Evolutionary conservation across 2,888 invertebrate genomes (phyloP).

Genomic region (Enchytraeus crypticus): DNA sequence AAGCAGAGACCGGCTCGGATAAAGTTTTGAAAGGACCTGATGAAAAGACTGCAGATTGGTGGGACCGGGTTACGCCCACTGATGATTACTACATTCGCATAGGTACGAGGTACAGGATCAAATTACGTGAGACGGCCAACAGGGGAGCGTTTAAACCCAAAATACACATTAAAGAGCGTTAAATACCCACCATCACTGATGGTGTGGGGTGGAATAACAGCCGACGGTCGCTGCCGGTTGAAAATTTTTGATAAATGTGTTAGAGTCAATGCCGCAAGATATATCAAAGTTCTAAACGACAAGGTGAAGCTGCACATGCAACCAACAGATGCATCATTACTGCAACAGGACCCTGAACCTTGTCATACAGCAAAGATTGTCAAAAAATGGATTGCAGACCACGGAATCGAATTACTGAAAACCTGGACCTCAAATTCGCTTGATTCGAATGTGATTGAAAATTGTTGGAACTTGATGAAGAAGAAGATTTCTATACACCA

Average conservation of each 20-base stretch:
- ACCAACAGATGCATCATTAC: neutral
- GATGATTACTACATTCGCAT: neutral
- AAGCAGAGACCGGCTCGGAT: neutral
- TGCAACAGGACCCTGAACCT: neutral
- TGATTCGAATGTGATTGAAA: neutral
- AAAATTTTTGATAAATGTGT: neutral
- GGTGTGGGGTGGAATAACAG: neutral
- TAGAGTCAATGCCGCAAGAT: neutral
- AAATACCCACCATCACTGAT: neutral
- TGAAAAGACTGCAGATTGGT: neutral
- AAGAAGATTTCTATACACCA: neutral
- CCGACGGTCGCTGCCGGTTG: neutral
- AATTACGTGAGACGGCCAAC: neutral
- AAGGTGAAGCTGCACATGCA: neutral
- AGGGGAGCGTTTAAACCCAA: neutral
- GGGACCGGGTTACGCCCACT: neutral
- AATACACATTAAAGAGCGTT: neutral
- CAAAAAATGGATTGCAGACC: neutral
- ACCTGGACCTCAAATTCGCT: neutral
- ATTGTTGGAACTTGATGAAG: neutral
- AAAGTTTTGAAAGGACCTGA: too few relatives aligned
- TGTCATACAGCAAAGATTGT: neutral
- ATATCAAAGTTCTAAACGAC: neutral
- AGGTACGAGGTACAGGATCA: neutral
- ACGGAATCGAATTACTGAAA: neutral